Conservation (phyloP, 2,888 invertebrate species). For the Malacosoma neustria region DNA sequence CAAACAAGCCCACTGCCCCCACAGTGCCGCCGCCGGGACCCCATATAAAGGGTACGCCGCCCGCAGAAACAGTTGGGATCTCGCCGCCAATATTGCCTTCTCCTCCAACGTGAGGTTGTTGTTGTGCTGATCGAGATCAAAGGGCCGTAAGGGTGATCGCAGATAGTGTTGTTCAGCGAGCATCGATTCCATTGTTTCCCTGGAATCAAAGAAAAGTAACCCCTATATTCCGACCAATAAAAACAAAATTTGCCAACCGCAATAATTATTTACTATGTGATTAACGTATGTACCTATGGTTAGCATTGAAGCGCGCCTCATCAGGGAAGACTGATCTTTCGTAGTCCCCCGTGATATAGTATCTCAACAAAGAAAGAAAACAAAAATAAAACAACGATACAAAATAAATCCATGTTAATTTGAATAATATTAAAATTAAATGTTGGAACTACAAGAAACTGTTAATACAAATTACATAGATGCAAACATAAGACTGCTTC, state of each 20-base stretch:
- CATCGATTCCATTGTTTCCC: conserved; percentile 94
- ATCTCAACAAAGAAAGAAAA: conserved; percentile 71
- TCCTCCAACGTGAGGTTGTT: conserved; percentile 84
- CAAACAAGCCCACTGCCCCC: conserved; percentile 83
- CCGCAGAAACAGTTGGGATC: conserved; percentile 83
- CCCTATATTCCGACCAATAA: conserved; percentile 9
- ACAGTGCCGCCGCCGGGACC: conserved; percentile 73
- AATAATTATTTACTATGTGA: neutral
- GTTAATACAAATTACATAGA: conserved; percentile 34
- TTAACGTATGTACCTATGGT: conserved; percentile 62
- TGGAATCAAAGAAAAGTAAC: conserved; percentile 51
- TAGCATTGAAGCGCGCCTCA: conserved; percentile 67
- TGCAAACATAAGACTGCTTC: conserved; percentile 22
- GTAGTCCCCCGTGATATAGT: conserved; percentile 73
- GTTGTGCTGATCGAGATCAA: conserved; percentile 81
- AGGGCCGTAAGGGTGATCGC: conserved; percentile 84
- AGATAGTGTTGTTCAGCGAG: conserved; percentile 89
- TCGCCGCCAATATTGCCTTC: conserved; percentile 83
- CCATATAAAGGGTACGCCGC: conserved; percentile 78
- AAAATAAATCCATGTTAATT: too few species aligned
- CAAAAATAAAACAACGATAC: conserved; percentile 50
- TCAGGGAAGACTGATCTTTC: conserved; percentile 69
- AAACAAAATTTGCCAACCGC: neutral
- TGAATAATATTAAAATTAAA: too few species aligned
- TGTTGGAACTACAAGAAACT: neutral